These are phyloP conservation scores for Hirtodrosophila cameraria DNA, from an alignment of 2,888 invertebrate genomes.

Conservation along the genomic window DNA sequence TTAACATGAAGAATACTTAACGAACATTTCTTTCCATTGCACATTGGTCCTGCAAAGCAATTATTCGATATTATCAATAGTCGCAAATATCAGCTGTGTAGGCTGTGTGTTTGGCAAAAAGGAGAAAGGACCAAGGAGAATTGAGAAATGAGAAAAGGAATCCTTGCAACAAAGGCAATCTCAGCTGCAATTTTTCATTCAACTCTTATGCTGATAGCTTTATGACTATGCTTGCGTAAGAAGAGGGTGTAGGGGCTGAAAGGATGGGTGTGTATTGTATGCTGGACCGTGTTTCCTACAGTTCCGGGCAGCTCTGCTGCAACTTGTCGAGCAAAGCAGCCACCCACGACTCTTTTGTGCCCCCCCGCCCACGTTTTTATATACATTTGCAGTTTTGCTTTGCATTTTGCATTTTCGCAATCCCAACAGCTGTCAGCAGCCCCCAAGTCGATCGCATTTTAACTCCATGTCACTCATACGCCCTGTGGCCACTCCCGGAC, in stretches of 20 bases:
- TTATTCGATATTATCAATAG: too few species aligned
- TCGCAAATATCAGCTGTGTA: too few species aligned
- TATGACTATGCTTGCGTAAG: neutral
- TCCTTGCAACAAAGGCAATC: neutral
- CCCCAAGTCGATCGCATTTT: conserved; percentile 50
- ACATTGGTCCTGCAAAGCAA: too few species aligned
- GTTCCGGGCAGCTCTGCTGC: conserved; percentile 36
- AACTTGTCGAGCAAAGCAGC: conserved; percentile 32
- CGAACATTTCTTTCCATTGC: too few species aligned
- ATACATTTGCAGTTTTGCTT: conserved; percentile 44
- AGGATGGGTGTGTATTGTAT: too few species aligned
- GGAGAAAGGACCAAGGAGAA: neutral
- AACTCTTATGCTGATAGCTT: conserved; percentile 3
- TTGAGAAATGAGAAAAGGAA: too few species aligned
- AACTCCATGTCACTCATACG: conserved; percentile 67
- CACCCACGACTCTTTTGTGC: too few species aligned
- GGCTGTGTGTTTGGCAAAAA: too few species aligned
- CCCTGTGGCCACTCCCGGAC: conserved; percentile 36
- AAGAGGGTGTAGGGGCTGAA: too few species aligned
- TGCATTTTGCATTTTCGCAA: conserved; percentile 28
- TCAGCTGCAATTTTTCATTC: neutral
- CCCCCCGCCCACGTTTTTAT: neutral
- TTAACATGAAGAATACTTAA: too few species aligned
- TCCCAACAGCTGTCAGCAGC: conserved; percentile 42
- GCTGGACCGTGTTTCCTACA: too few species aligned